Base-by-base conservation (phyloP, 2,888 invertebrate genomes). In the Junonia oenone region DNA sequence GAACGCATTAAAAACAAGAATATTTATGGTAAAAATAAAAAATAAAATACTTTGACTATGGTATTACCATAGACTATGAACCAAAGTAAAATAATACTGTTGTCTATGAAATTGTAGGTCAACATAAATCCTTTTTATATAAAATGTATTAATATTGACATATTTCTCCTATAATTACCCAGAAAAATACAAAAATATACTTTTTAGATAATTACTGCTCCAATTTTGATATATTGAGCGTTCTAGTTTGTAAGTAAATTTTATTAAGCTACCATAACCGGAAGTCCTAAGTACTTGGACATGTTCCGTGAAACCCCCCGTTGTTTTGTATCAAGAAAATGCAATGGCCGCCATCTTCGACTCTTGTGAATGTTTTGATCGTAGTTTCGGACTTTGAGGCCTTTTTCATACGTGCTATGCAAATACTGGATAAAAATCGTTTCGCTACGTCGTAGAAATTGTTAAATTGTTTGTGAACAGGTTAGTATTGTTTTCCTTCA, bases 341-440 rank as follows among this genome's bases (percentile, higher is more conserved):
- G 93, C 92, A 94, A 94, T 94, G 94, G 94, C 94, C 94, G 94
- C 94, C 94, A 94, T 94, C 93, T 94, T 94, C 94, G 93, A 93
- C 91, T 94, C 93, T 93, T 92, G 93, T 93, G 93, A 93, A 93
- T 94, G 93, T 94, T 94, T 94, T 94, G 92, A 92, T 90, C 90
- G 88, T 88, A 90, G 87, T 89, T 88, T 77, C 81, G 73, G 67
- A 85, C 78, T 88, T 83, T 89, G 78, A 87, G 77, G 81, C 75
- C 68, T 81, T 76, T 82, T 83, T 83, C 75, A 59, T 72, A 70
- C 72, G 80, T 90, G 85, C 73, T 86, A 88, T 89, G 87, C 76
- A 79, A 84, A 84, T 88, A 78, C 76, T 79, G 78, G 75, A 79
- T 69, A 77, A 68, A 75, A 88, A 80, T 78, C 69, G 76, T 86